Percentiles rank a stretch among this genome's conserved stretches.
Conservation (phyloP, 2,888 invertebrate genomes). For the Ormyrus labotus region DNA sequence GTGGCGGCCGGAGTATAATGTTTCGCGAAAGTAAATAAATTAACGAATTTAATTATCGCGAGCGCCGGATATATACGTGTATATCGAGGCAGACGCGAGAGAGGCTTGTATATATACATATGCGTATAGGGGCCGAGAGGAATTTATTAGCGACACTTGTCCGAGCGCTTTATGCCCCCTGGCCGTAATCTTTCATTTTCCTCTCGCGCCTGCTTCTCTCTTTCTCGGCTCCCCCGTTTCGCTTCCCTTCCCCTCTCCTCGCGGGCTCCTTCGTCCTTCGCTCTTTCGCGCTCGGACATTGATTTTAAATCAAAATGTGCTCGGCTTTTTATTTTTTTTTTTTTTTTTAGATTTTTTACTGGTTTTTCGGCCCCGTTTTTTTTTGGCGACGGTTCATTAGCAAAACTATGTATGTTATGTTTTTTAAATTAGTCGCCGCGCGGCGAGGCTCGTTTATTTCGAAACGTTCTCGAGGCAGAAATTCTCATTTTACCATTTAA, state of each 20-base stretch:
- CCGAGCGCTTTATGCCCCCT: conserved; percentile 34
- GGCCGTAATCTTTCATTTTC: conserved; percentile 35
- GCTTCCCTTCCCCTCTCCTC: neutral
- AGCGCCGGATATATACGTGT: neutral
- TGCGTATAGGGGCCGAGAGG: neutral
- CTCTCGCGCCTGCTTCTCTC: neutral
- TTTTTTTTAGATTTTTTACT: too few species aligned
- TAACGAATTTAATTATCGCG: conserved; percentile 42
- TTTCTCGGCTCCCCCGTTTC: neutral
- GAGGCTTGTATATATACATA: neutral
- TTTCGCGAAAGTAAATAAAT: conserved; percentile 40
- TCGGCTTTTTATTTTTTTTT: too few species aligned
- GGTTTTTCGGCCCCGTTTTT: too few species aligned
- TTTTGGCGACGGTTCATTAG: too few species aligned
- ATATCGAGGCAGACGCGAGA: neutral
- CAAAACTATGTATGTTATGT: too few species aligned
- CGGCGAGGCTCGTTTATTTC: too few species aligned
- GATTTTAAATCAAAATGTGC: too few species aligned
- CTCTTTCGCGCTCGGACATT: neutral
- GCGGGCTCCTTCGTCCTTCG: neutral
- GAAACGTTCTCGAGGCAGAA: too few species aligned
- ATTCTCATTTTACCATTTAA: too few species aligned
- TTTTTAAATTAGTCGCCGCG: too few species aligned
- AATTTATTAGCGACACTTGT: conserved; percentile 51
- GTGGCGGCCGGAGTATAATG: neutral